Evolutionary conservation across 2,888 invertebrate species (phyloP), one percentile per base, ranked within the genome.

Genomic region (Teinopalpus imperialis): DNA sequence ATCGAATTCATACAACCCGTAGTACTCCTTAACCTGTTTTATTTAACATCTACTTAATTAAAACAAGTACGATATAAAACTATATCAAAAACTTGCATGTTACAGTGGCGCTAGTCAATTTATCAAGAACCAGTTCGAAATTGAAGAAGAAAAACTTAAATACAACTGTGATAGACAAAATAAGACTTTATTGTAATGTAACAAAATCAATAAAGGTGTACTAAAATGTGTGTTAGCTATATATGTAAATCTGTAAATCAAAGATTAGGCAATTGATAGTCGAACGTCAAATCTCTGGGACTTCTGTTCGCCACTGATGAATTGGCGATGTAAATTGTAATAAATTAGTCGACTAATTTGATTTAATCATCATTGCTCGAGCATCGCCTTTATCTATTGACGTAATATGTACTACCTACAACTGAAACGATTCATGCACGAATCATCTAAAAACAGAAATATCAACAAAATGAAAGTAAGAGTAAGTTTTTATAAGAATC

Each of bases 301-400:
- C 54, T 55, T 43, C 54, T 53, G 51, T 56, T 40, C 40, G 34
- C 10, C 31, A 36, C 32, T 51, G 48, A 52, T 51, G 49, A 49
- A 55, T 57, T 31, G 30, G 5, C 29, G 23, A 45, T 39, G 34
- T 29, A 27, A 8, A 16, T 21, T 6, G 29, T 37, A 43, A 43
- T 43, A 32, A 39, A 48, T 37, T 43, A 37, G 27, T 39, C 6
- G 20, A 43, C 27, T 29, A 37, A 44, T 30, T n/a, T 6, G 32
- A 34, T 26, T 27, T 42, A 26, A 34, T 42, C 34, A 34, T 24
- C 26, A 12, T 16, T 18, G 16, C 6, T 9, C n/a, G 5, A 18
- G 10, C 13, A 34, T 24, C 42, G 10, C 12, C 26, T 20, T 35
- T 14, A 20, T 34, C n/a, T n/a, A n/a, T n/a, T n/a, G n/a, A n/a